A percentile compares a stretch with the other conserved stretches of the same genome.
Evolutionary conservation across 2,113 vertebrate genomes (phyloP).

Genomic region (Indicator maculatus): DNA sequence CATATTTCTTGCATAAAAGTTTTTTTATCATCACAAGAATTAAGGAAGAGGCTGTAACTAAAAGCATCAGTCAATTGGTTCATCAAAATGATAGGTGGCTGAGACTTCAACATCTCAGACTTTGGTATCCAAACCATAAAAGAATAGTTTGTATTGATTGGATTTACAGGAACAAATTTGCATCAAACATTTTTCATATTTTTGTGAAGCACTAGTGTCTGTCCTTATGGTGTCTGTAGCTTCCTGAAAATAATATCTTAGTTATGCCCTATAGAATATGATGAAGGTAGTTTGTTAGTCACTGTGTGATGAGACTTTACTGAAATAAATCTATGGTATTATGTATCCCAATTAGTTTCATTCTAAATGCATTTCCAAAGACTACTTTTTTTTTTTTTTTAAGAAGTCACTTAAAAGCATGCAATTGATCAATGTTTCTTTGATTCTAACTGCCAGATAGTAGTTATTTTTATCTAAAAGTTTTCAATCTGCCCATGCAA

Average conservation of each 20-base stretch:
- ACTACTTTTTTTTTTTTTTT: not conserved
- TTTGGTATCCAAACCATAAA: not conserved
- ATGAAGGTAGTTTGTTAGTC: not conserved
- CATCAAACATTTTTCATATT: not conserved
- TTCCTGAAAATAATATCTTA: not conserved
- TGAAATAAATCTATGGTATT: not conserved
- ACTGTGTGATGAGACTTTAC: not conserved
- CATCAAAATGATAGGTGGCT: not conserved
- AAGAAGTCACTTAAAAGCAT: constrained; percentile 28
- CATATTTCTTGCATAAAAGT: not conserved
- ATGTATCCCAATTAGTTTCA: not conserved
- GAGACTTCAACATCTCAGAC: not conserved
- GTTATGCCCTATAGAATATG: not conserved
- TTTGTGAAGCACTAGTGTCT: not conserved
- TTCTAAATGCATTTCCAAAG: constrained; percentile 23
- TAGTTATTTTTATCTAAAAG: constrained; percentile 50
- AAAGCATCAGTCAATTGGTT: not conserved
- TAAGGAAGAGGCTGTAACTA: not conserved
- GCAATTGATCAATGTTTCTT: constrained; percentile 43
- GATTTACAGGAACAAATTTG: not conserved
- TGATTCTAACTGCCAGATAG: constrained; percentile 22
- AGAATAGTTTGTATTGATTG: not conserved
- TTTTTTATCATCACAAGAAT: not conserved
- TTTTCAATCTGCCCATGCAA: constrained; percentile 29
- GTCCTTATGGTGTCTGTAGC: not conserved